Evolutionary conservation across 2,797 vertebrate species (phyloP).

Genomic region (Enteromius trimaculatus): DNA sequence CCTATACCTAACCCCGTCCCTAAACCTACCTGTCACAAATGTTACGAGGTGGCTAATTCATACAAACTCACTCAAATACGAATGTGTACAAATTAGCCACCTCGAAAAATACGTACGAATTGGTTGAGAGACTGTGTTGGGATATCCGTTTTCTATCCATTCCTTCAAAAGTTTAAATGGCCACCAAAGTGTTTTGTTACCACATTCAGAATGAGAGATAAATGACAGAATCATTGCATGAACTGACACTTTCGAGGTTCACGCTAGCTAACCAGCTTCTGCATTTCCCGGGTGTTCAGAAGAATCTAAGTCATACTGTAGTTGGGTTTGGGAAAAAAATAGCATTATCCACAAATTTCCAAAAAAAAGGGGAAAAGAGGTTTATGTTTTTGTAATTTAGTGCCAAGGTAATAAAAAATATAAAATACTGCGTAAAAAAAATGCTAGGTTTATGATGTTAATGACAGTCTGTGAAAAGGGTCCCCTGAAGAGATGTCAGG

Average conservation of each 20-base stretch:
- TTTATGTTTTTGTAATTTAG: neutral
- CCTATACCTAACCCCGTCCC: too few species aligned
- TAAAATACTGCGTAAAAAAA: neutral
- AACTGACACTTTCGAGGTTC: neutral
- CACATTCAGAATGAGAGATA: neutral
- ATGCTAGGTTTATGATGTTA: neutral
- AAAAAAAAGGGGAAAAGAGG: too few species aligned
- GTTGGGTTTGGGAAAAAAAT: neutral
- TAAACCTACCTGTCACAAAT: too few species aligned
- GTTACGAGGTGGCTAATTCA: too few species aligned
- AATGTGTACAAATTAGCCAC: too few species aligned
- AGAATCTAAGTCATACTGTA: neutral
- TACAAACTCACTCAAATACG: too few species aligned
- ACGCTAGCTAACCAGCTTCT: neutral
- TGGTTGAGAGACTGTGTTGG: too few species aligned
- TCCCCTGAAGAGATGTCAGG: slow-evolving; percentile 10
- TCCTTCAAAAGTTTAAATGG: neutral
- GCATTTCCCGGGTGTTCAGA: neutral
- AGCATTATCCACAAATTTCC: neutral
- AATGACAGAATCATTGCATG: neutral
- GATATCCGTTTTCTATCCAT: neutral
- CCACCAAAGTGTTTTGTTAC: neutral
- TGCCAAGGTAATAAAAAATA: neutral
- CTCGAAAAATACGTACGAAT: too few species aligned
- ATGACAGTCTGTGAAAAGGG: neutral